Evolutionary conservation across 1,140 invertebrate genomes (phyloP), one percentile per base, ranked within the genome.

Genomic region (Pachypsylla venusta): DNA sequence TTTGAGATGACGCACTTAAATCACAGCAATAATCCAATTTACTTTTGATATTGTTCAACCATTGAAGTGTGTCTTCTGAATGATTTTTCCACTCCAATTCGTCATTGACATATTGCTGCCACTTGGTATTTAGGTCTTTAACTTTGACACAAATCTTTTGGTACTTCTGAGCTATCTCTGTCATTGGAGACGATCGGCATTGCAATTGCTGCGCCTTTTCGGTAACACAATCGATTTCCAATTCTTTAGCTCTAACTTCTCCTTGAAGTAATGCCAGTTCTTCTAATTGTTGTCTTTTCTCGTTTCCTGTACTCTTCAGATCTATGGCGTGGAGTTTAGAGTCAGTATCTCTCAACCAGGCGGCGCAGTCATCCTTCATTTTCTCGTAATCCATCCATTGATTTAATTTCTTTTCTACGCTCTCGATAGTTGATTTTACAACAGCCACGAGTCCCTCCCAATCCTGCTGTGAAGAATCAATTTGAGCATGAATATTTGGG

Each of bases 301-400:
- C 87, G 14, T 77, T 67, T 14, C 90, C 74, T 10, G 83, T 88
- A 13, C 86, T 77, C 68, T 93, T 93, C 20, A 96, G 74, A 69
- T 95, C 89, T 13, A 92, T 81, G 10, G 87, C 86, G 70, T 94
- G 89, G 16, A 95, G 77, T 68, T 86, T 85, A 25, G 80, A 84
- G 66, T 96, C 92, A 1, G 87, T 86, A 62, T 90, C 85, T 63
- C 89, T 80, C 54, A 96, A 81, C 92, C 92, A 95, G n/a, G 78
- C 70, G 26, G 88, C 74, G 63, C 89, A 91, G 57, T 83, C 79
- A 63, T 95, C 90, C 66, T 87, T 86, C 59, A 89, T 75, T n/a
- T 76, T 76, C 69, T 97, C 92, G 74, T 91, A 95, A 66, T 93
- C 89, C 59, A 81, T 81, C 92, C 92, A 95, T 66, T 88, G 86